A percentile compares a stretch with the other conserved stretches of the same genome.
phyloP scores from a whole-genome alignment of 2,888 invertebrate species.

The Pyrochroa serraticornis region DNA sequence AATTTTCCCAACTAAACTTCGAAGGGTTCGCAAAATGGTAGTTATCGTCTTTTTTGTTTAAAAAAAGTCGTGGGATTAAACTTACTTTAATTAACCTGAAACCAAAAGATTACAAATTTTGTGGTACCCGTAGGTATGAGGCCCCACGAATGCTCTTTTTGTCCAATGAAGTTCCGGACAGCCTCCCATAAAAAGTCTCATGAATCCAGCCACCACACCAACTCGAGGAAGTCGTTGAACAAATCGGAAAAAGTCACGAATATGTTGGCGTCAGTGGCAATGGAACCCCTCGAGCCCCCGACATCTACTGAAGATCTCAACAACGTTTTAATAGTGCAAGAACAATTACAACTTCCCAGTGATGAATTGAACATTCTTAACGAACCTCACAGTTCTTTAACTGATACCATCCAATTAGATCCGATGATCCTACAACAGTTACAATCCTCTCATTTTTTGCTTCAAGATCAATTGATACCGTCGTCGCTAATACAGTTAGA shows the following conservation, averaged over 20 bases:
- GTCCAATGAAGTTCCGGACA: conserved; percentile 68
- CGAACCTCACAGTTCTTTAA: background rate
- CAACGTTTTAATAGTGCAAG: conserved; percentile 25
- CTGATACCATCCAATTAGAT: conserved; percentile 34
- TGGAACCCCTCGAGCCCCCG: conserved; percentile 19
- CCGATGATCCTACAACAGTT: conserved; percentile 37
- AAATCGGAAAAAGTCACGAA: conserved; percentile 31
- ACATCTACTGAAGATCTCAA: conserved; percentile 3
- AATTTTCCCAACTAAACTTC: too few species aligned
- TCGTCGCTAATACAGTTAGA: conserved; percentile 30
- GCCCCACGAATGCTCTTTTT: conserved; percentile 58
- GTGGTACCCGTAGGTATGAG: conserved; percentile 32
- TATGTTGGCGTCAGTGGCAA: conserved; percentile 30
- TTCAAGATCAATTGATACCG: conserved; percentile 31
- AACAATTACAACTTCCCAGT: conserved; percentile 2
- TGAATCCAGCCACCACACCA: conserved; percentile 58
- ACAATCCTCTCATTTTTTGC: conserved; percentile 32
- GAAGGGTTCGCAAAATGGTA: too few species aligned
- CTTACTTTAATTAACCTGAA: too few species aligned
- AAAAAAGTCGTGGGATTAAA: too few species aligned
- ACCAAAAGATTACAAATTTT: too few species aligned
- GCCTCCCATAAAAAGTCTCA: conserved; percentile 71
- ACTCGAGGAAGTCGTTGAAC: conserved; percentile 21
- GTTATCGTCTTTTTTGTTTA: too few species aligned
- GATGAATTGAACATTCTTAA: background rate